phyloP scores from a whole-genome alignment of 92 coral and sea anemone genomes.

The Epizoanthus rinbou region DNA sequence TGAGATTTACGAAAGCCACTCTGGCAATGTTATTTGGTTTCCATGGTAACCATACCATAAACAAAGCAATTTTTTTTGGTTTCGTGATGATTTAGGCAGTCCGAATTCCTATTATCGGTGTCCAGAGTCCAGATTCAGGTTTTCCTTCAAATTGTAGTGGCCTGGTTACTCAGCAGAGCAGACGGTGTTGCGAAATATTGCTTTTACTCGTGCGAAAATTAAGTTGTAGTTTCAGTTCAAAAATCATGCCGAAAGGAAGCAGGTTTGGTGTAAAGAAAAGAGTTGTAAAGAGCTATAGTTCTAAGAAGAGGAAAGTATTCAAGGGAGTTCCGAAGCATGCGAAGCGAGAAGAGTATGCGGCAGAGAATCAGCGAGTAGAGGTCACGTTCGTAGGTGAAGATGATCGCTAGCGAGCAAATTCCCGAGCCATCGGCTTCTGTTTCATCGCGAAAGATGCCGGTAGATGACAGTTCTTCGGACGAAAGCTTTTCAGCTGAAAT shows the following conservation, averaged over 20 bases:
- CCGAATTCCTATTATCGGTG: too few relatives aligned
- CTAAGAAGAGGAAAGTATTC: constrained; percentile 9
- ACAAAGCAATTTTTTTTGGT: too few relatives aligned
- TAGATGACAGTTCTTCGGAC: constrained; percentile 27
- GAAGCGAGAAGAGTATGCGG: not conserved
- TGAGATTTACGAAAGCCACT: too few relatives aligned
- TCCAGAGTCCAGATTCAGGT: too few relatives aligned
- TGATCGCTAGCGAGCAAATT: constrained; percentile 6
- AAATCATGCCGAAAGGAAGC: constrained; percentile 1
- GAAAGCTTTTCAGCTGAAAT: constrained; percentile 29
- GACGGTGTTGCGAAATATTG: not conserved
- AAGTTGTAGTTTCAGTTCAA: too few relatives aligned
- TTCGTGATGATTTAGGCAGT: too few relatives aligned
- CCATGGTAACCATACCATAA: constrained; percentile 34
- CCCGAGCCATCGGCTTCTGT: constrained; percentile 25
- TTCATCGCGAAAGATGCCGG: constrained; percentile 8
- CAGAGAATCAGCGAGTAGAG: constrained; percentile 26
- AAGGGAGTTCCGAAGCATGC: constrained; percentile 25
- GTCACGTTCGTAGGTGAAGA: constrained; percentile 17
- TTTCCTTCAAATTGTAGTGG: not conserved
- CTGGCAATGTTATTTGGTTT: constrained; percentile 19
- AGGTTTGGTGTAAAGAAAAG: not conserved
- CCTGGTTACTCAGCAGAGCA: constrained; percentile 14
- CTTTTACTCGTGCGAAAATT: not conserved
- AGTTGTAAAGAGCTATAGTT: constrained; percentile 28